Base-by-base conservation (phyloP, 2,113 vertebrate genomes). In the Misgurnus anguillicaudatus region DNA sequence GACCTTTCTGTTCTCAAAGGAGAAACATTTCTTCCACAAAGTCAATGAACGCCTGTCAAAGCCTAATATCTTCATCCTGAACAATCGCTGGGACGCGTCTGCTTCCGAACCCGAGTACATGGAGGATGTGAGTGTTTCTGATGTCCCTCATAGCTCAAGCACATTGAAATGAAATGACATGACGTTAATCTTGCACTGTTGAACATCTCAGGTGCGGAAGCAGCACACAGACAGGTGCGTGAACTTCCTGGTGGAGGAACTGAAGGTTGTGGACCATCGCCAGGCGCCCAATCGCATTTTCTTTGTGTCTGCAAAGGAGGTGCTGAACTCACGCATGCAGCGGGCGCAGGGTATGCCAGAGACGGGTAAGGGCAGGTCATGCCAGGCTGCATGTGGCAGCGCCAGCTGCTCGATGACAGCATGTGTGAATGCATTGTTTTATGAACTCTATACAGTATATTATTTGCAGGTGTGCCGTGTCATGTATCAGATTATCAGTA, bases 21-120 rank as follows among this genome's bases (percentile, higher is more conserved):
- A 99, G 86, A 99, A 99, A 68, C 98, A 99, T 17, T 99, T 99
- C 92, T 99, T 99, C 87, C 96, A 99, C 89, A 99, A 99, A 89
- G 98, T 99, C 69, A 99, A 98, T 0, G 97, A 98, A 48, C 93
- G 95, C 24, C 94, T 99, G 82, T 99, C 98, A 0, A 98, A 98
- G 74, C 98, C 98, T 8, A 99, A 99, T 88, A 96, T 99, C 83
- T 98, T 99, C 84, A 99, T 99, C 87, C 87, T 99, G 85, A 99
- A 99, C 89, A 99, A 99, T 62, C 96, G 97, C 82, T 99, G 98
- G 97, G 98, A 99, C 75, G 98, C 98, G 6, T 98, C 97, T 0
- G 97, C 96, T 0, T 94, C 96, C 45, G 97, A 99, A 78, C 98
- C 97, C 0, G 98, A 99, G 67, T 98, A 96, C 87, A 98, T 99